Base-by-base conservation (phyloP, 37 sponge, comb jelly and placozoan species). In the Cliona cf. orientalis region DNA sequence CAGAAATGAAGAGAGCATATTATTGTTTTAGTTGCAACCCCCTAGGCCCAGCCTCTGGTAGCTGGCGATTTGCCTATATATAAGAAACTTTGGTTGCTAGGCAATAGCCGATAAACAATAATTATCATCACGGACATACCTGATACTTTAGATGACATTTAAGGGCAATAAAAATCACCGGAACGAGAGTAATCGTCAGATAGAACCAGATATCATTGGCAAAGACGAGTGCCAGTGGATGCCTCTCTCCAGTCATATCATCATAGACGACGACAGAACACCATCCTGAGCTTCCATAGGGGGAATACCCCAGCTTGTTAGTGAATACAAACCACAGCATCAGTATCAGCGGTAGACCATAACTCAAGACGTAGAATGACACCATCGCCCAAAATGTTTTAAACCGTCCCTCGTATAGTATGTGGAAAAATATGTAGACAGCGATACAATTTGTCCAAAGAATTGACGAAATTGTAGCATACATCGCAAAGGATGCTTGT, bases 151-250 rank as follows among this genome's bases (percentile, higher is more conserved):
- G 28, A 53, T 89, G 44, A 66, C 28, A 84, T 46, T 89, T 80
- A 29, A 64, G 49, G 21, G 85, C 29, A 29, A 79, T n/a, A 17
- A 68, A 84, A 12, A 92, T 63, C 1, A 87, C 26, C 0, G 80
- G 60, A 2, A 92, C 74, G 46, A 92, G 41, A 14, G 88, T 19
- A 26, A 88, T 44, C 0, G 93, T 74, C 59, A 74, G 26, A 64
- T 84, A 80, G 38, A 84, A 76, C 93, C 93, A 92, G 46, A 92
- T 29, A 58, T 92, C 93, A 41, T 80, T 87, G 25, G 66, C 89
- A 71, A 92, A 72, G 56, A 84, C 39, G 0, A 64, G 73, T 49
- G 21, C 45, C 5, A 79, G 28, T 12, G 68, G 66, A 11, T 4
- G 33, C 12, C 26, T 17, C 1, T 28, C 5, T 2, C 41, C 36